Evolutionary conservation across 53 echinoderm and acorn worm species (phyloP), one percentile per base, ranked within the genome.

Genomic region (Temnopleurus reevesii): DNA sequence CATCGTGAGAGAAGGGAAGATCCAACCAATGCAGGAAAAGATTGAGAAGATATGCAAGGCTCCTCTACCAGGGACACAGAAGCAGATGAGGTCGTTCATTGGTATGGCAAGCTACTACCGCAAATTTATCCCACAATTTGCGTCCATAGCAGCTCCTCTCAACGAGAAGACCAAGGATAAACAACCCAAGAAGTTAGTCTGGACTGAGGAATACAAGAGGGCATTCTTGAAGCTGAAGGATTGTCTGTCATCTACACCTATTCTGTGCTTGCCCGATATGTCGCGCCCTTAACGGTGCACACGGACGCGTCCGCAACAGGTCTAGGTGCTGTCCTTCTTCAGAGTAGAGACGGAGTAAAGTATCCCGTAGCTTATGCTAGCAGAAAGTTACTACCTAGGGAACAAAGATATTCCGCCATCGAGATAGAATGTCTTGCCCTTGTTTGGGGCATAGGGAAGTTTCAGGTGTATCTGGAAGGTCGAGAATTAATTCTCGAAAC

Each of bases 341-440:
- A 47, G 47, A 12, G 12, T 8, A 6, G 12, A 8, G 47, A 47
- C 12, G 47, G 47, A 47, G 47, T 8, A 12, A 47, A 47, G 12
- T 12, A 47, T 6, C 47, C 47, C 12, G 47, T 47, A 8, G 47
- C 47, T 47, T 47, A 47, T 47, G 47, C 47, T 8, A 47, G 47
- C 12, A 6, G 47, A 6, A 47, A 47, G 47, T 12, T 47, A 8
- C 47, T 47, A 47, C 47, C 12, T 47, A 47, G 6, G 12, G 12
- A 8, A 12, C 7, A 47, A 47, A 47, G 47, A 47, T 12, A 47
- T n/a, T 89, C 92, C 24, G 80, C 88, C 4, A 92, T 90, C 4
- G 92, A 92, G 34, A 84, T 56, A 71, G 92, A 92, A 54, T 92
- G 92, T 47, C 80, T 92, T 2, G 93, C 90, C 31, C 30, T 93